Conservation (phyloP, 2,888 invertebrate genomes). For the Tiphia femorata region DNA sequence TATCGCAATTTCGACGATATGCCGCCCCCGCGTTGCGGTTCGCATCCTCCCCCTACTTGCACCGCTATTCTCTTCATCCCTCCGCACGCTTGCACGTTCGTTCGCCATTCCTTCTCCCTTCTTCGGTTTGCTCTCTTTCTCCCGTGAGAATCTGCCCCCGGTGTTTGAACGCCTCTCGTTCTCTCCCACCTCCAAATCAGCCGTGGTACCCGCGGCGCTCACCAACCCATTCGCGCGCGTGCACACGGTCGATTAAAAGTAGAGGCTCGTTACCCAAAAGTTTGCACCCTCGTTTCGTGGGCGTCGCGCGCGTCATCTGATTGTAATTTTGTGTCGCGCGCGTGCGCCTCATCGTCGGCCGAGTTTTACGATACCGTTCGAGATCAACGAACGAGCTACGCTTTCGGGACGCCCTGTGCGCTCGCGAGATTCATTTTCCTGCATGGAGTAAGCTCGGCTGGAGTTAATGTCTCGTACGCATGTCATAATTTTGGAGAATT, state of each 20-base stretch:
- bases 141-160: neutral
- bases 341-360: neutral
- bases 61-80: neutral
- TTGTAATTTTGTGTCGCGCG: neutral
- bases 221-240: neutral
- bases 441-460: too few relatives aligned
- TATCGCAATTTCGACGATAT: conserved; percentile 11
- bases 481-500: too few relatives aligned
- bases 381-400: neutral
- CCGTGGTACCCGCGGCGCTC: neutral
- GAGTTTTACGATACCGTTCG: neutral
- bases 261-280: neutral
- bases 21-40: conserved; percentile 1
- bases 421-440: too few relatives aligned
- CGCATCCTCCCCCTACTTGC: too few relatives aligned
- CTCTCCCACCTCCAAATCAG: neutral
- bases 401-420: too few relatives aligned
- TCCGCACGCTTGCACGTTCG: neutral
- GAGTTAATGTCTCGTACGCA: too few relatives aligned
- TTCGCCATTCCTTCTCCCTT: neutral
- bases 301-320: neutral
- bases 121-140: conserved; percentile 1
- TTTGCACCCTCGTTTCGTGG: neutral
- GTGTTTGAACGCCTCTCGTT: neutral
- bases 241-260: neutral